A percentile compares a stretch with the other conserved stretches of the same genome.
Evolutionary conservation across 2,113 vertebrate species (phyloP).

Genomic region (Etheostoma cragini): DNA sequence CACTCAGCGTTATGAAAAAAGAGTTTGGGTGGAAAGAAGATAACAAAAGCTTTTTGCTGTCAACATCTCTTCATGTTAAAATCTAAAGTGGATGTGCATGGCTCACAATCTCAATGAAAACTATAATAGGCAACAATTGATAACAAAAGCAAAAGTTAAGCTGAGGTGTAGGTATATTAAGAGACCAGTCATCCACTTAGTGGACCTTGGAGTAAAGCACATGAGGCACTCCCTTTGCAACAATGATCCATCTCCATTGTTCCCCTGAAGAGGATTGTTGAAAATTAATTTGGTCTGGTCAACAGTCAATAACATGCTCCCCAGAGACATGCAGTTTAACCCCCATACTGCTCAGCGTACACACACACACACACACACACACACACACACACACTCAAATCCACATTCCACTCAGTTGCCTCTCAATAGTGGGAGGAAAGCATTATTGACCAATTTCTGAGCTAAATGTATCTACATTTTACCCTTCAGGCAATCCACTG

Average conservation of each 20-base stretch:
- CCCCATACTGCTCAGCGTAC: constrained; percentile 53
- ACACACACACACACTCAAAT: constrained; percentile 54
- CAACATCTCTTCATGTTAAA: constrained; percentile 43
- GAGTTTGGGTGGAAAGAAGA: constrained; percentile 35
- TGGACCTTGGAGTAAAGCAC: constrained; percentile 53
- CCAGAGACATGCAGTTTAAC: constrained; percentile 68
- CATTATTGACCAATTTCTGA: constrained; percentile 76
- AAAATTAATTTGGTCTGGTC: constrained; percentile 81
- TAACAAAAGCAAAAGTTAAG: constrained; percentile 23
- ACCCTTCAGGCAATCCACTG: constrained; percentile 53
- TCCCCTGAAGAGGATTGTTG: constrained; percentile 77
- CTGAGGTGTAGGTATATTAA: constrained; percentile 27
- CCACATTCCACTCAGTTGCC: constrained; percentile 64
- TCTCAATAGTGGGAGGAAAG: constrained; percentile 62
- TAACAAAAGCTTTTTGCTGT: constrained; percentile 50
- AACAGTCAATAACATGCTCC: constrained; percentile 78
- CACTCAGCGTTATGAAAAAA: constrained; percentile 40
- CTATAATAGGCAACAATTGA: constrained; percentile 5
- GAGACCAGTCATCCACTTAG: constrained; percentile 58
- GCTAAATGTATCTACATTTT: constrained; percentile 65
- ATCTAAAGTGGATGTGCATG: constrained; percentile 31
- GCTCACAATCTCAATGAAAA: constrained; percentile 5
- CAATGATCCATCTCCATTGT: constrained; percentile 72
- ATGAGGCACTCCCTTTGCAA: constrained; percentile 47
- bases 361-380: constrained; percentile 53